Conservation (phyloP, 2,888 invertebrate species). For the Priocnemis perturbator region DNA sequence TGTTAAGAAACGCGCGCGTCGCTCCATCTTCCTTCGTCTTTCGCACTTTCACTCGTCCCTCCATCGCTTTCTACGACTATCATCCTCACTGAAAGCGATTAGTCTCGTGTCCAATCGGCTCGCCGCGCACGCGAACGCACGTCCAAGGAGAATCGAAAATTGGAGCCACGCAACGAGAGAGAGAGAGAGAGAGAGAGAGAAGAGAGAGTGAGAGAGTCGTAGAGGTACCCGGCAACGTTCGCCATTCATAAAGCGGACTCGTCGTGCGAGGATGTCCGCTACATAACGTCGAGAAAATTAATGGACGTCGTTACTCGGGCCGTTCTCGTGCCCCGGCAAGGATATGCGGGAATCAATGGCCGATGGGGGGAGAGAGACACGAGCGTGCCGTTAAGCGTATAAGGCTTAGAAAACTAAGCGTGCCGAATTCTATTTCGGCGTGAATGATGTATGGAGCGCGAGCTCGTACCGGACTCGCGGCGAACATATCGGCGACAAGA, state of each 20-base stretch:
- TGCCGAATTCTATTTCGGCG: slow-evolving; percentile 48
- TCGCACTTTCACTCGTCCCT: not conserved
- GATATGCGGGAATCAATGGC: slow-evolving; percentile 43
- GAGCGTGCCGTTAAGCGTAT: slow-evolving; percentile 30
- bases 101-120: not conserved
- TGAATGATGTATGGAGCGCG: slow-evolving; percentile 39
- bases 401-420: slow-evolving; percentile 34
- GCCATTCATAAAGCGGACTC: slow-evolving; percentile 41
- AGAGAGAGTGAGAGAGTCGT: no score
- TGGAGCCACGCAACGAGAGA: not conserved
- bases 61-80: no score
- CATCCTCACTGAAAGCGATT: no score
- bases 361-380: slow-evolving; percentile 12
- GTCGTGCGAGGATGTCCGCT: slow-evolving; percentile 50
- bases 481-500: slow-evolving; percentile 45
- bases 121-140: not conserved
- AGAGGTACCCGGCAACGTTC: slow-evolving; percentile 20
- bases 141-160: not conserved
- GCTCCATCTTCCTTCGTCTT: not conserved
- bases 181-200: not conserved
- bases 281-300: slow-evolving; percentile 53
- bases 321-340: slow-evolving; percentile 43
- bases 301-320: slow-evolving; percentile 56
- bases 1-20: not conserved
- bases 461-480: slow-evolving; percentile 18